Base-by-base conservation (phyloP, 2,888 invertebrate species). In the Chymomyza procnemis region DNA sequence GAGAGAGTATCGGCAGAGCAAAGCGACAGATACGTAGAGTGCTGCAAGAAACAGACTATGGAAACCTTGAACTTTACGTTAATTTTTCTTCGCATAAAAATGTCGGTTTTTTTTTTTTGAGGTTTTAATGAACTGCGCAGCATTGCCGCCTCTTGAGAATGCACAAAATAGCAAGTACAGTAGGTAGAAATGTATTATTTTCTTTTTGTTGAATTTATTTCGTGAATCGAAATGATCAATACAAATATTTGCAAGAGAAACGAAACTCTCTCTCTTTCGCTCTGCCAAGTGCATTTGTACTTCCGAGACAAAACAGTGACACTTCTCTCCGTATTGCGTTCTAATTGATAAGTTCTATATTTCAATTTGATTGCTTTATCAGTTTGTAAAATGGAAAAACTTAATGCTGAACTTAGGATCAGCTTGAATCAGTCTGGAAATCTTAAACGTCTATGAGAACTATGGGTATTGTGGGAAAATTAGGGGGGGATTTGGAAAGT, bases 21-120 rank as follows among this genome's bases (percentile, higher is more conserved):
- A 22, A 67, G 59, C 34, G 26, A 19, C 16, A 58, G 30, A 46
- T n/a, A 22, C 6, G 34, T 9, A 34, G 22, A 47, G 16, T 57
- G 19, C 56, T 12, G 58, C 9, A 14, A 19, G 50, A 41, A 14
- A 46, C 8, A 50, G 48, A 30, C 46, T 18, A 66, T 60, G 19
- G 58, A 67, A 76, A 71, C 76, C 76, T 76, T 76, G 76, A 76
- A 76, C 76, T 78, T 71, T 75, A 71, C 61, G 58, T 63, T 59
- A 34, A 19, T 59, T 41, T 47, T 18, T 14, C 47, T 59, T 9
- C 34, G 41, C 4, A 57, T 21, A 22, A 8, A 56, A 52, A 21
- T n/a, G n/a, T n/a, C n/a, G n/a, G n/a, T n/a, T n/a, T 26, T 55
- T 9, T 1, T 16, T 55, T 55, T 22, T 55, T 55, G n/a, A n/a